Evolutionary conservation across 2,797 vertebrate genomes (phyloP).

Genomic region (Lerista edwardsae): DNA sequence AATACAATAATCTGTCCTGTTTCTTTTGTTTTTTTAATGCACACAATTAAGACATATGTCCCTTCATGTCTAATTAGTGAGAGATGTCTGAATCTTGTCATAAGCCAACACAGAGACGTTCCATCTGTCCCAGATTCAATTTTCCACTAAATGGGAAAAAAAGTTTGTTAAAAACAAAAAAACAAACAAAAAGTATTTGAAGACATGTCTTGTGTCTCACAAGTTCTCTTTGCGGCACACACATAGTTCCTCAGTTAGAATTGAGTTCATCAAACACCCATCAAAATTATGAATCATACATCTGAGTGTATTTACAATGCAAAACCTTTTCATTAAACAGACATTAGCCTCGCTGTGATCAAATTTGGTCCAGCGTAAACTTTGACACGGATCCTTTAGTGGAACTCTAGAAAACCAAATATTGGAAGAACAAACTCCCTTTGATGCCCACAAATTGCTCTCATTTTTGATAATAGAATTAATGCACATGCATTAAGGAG

Average conservation of each 20-base stretch:
- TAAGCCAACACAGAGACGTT: constrained; percentile 8
- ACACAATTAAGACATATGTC: constrained; percentile 14
- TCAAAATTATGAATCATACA: background rate
- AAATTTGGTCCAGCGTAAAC: background rate
- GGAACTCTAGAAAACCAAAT: constrained; percentile 1
- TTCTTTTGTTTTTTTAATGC: background rate
- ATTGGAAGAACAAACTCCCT: background rate
- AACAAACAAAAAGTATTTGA: background rate
- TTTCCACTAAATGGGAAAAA: background rate
- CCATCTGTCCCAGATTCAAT: constrained; percentile 27
- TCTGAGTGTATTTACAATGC: background rate
- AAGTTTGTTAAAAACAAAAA: background rate
- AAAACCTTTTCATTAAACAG: background rate
- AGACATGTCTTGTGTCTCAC: background rate
- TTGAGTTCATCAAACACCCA: background rate
- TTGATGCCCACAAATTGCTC: background rate
- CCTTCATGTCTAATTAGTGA: constrained; percentile 1
- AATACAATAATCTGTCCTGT: background rate
- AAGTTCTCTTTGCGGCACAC: background rate
- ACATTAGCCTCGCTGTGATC: background rate
- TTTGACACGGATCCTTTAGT: background rate
- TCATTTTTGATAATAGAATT: background rate
- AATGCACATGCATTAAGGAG: background rate
- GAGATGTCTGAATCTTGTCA: constrained; percentile 7
- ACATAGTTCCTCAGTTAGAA: background rate